Evolutionary conservation across 2,888 invertebrate genomes (phyloP), one percentile per base, ranked within the genome.

Genomic region (Lymantria dispar): DNA sequence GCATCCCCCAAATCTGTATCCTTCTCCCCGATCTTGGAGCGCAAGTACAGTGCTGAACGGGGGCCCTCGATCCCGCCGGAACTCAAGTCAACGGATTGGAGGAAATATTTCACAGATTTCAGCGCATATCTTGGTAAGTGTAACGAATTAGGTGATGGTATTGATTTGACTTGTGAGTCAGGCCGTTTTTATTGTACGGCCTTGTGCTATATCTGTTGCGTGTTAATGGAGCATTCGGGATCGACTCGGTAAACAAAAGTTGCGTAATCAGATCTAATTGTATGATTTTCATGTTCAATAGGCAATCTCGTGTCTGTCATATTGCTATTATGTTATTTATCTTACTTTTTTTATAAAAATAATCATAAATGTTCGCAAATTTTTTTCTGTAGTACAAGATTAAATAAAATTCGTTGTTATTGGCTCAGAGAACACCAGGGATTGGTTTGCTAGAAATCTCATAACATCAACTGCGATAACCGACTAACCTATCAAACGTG

Each of bases 1-100:
- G 93, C 93, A 75, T 93, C 93, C 80, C 94, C 93, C 58, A 94
- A 94, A 80, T 92, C 93, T 39, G 94, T 94, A 64, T 93, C 93
- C 71, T 94, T 94, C 80, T 93, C 93, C 78, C 93, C 93, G 59
- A 92, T 93, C 60, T 91, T 93, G 56, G 92, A 93, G 66, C 84
- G 93, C 60, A 92, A 93, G 62, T 93, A 92, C 76, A 91, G 87
- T 77, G 87, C 79, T 41, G 85, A 88, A 50, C 79, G 86, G 53
- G 80, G 76, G 44, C 87, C 85, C 9, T 70, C 76, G 46, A 77
- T 71, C 54, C 85, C 85, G 36, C 83, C 88, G 5, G 86, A 90
- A 54, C 67, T 87, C 61, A 76, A 73, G 53, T 77, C 85, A 15
- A 74, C 83, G 43, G 89, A 91, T 62, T 92, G 92, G 92, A 85